phyloP scores from a whole-genome alignment of 2,113 vertebrate genomes.

The Tupaia tana region DNA sequence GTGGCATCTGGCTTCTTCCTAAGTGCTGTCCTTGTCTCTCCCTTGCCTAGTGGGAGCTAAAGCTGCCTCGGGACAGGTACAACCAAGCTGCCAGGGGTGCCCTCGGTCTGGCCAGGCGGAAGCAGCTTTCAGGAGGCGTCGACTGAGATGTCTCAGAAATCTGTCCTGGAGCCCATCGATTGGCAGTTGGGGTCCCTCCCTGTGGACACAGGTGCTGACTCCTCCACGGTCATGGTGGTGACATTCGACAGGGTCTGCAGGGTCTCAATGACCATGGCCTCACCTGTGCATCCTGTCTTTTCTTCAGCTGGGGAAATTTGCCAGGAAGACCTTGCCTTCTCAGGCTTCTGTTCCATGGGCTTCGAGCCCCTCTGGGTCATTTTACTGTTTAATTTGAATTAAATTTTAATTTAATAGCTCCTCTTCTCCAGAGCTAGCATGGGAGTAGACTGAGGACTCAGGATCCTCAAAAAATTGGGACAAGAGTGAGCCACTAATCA shows the following conservation, averaged over 20 bases:
- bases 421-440: no score
- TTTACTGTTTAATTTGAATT: no score
- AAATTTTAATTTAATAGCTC: neutral
- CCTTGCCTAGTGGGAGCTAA: no score
- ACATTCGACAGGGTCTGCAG: rapidly evolving
- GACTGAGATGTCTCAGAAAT: rapidly evolving
- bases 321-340: neutral
- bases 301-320: rapidly evolving
- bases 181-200: neutral
- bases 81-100: rapidly evolving
- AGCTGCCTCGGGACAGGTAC: neutral
- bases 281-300: rapidly evolving
- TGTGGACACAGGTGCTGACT: rapidly evolving
- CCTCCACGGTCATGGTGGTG: neutral
- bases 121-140: neutral
- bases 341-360: rapidly evolving
- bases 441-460: no score
- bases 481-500: no score
- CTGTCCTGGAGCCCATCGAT: rapidly evolving
- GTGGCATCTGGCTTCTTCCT: no score
- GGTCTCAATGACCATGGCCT: rapidly evolving
- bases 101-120: rapidly evolving
- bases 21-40: neutral
- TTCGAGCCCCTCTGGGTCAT: neutral
- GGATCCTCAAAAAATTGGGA: neutral